Base-by-base conservation (phyloP, 2,113 vertebrate genomes). In the Pampusana beccarii region DNA sequence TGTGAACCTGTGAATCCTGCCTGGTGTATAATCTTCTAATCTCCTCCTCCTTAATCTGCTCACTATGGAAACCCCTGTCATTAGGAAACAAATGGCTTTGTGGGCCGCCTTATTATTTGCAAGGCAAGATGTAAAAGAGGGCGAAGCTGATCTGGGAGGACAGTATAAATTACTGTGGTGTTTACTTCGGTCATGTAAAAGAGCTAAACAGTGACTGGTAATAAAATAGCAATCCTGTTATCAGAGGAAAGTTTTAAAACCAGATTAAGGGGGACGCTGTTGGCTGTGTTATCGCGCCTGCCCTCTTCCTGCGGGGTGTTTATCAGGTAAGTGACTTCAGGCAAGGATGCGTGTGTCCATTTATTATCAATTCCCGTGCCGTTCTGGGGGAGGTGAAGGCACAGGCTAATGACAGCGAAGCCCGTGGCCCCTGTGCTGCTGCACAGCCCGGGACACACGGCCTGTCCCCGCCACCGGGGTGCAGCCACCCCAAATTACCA, bases 1-100 rank as follows among this genome's bases (percentile, higher is more conserved):
- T 57, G 75, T 85, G 87, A 95, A 93, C 90, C 80, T 88, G 92
- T 61, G 96, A 93, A 95, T 95, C 95, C 95, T 94, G 94, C 94
- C 95, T 96, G 95, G 74, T 94, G 84, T 96, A 72, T 93, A 97
- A 97, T 96, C 96, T 93, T 74, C 92, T 96, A 85, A 95, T 96
- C 95, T 94, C 94, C 75, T 95, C 91, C 96, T 88, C 93, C 93
- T 97, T 97, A 97, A 98, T 97, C 97, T 86, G 95, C 94, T 97
- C 92, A 80, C 92, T 69, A 83, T 95, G 94, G 97, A 97, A 97
- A 93, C 75, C 90, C 95, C 95, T 95, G 95, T 94, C 97, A 85
- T 93, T 93, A 94, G 95, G 97, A 94, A 98, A 95, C 97, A 97
- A 97, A 98, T 94, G 97, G 95, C 95, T 94, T 96, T 61, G 96